These are phyloP conservation scores for Silurus meridionalis DNA, from an alignment of 2,113 vertebrate species.

Conservation along the genomic window DNA sequence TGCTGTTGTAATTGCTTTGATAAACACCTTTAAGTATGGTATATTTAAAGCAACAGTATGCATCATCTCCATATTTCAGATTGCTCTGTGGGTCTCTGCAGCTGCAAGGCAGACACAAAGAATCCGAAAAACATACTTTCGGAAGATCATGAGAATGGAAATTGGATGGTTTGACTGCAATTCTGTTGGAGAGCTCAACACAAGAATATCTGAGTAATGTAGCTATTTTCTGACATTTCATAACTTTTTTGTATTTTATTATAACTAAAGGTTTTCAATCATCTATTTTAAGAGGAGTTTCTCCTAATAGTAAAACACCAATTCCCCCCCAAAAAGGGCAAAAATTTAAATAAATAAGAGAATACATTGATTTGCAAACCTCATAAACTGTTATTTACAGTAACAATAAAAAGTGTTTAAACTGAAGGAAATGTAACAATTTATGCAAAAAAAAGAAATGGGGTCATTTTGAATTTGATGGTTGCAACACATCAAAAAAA, in stretches of 20 bases:
- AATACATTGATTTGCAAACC: too few species aligned
- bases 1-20: background rate
- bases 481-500: too few species aligned
- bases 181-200: conserved; percentile 77
- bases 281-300: background rate
- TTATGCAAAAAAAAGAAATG: too few species aligned
- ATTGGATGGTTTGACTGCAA: conserved; percentile 79
- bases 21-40: background rate
- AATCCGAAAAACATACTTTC: conserved; percentile 72
- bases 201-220: conserved; percentile 75
- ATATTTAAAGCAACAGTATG: background rate
- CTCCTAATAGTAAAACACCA: background rate
- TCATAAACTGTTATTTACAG: too few species aligned
- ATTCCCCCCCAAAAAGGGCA: too few species aligned
- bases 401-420: too few species aligned
- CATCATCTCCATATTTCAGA: conserved; percentile 55
- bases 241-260: background rate
- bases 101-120: conserved; percentile 69
- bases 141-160: conserved; percentile 77
- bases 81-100: conserved; percentile 69
- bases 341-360: too few species aligned
- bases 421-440: too few species aligned
- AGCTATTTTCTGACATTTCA: background rate
- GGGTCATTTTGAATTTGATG: too few species aligned
- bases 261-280: background rate